Percentiles rank a stretch among this genome's conserved stretches.
phyloP scores from a whole-genome alignment of 1,140 invertebrate genomes.

The Brachystomella parvula region DNA sequence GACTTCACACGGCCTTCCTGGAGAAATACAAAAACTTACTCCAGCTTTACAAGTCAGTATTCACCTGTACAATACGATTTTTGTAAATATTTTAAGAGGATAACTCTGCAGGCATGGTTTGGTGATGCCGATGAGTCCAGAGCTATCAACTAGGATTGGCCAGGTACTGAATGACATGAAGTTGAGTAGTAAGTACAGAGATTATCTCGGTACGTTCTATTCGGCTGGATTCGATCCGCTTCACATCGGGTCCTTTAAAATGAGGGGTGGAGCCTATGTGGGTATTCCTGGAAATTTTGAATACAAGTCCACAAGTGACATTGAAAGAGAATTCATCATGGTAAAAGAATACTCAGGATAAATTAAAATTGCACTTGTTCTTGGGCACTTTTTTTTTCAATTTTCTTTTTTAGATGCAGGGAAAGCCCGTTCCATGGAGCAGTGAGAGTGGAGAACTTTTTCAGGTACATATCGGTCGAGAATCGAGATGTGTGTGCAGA shows the following conservation, averaged over 20 bases:
- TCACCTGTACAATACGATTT: background rate
- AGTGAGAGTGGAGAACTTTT: constrained; percentile 53
- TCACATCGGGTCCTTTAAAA: constrained; percentile 46
- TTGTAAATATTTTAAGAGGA: background rate
- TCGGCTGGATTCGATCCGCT: constrained; percentile 56
- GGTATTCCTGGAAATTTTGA: constrained; percentile 57
- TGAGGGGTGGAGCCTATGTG: constrained; percentile 49
- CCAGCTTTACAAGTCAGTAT: constrained; percentile 25
- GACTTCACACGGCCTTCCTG: constrained; percentile 2
- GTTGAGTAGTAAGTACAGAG: constrained; percentile 42
- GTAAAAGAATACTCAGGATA: constrained; percentile 39
- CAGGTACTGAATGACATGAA: constrained; percentile 50
- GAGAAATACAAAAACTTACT: constrained; percentile 11
- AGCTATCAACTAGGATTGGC: constrained; percentile 43
- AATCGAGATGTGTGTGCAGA: too few species aligned
- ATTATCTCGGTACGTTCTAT: constrained; percentile 50
- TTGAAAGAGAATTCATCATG: constrained; percentile 49
- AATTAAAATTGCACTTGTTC: background rate
- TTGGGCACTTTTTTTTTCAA: constrained; percentile 13
- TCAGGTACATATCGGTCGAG: too few species aligned
- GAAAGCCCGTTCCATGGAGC: constrained; percentile 53
- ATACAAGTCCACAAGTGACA: constrained; percentile 45
- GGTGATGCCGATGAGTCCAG: constrained; percentile 42
- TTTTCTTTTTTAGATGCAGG: constrained; percentile 39
- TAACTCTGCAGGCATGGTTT: constrained; percentile 43